A percentile compares a stretch with the other conserved stretches of the same genome.
These are phyloP conservation scores for Drosophila prolongata DNA, from an alignment of 2,888 invertebrate genomes.

Conservation along the genomic window DNA sequence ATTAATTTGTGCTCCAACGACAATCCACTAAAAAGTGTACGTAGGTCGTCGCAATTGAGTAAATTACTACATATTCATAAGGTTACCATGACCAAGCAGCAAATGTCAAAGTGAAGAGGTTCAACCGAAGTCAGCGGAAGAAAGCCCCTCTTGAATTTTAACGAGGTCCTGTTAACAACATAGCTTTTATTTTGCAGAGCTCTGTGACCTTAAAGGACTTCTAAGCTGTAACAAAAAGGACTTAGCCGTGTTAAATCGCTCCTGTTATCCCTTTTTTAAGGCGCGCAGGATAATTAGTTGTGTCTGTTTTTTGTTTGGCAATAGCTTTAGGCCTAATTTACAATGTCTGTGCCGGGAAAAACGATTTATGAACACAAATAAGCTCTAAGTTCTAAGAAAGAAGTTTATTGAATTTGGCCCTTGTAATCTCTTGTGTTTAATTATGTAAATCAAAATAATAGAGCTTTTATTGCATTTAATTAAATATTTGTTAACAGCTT, in stretches of 20 bases:
- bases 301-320: constrained; percentile 18
- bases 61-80: constrained; percentile 41
- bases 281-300: constrained; percentile 31
- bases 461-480: no score
- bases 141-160: constrained; percentile 34
- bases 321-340: neutral
- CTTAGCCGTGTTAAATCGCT: constrained; percentile 16
- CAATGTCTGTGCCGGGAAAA: neutral
- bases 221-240: constrained; percentile 27
- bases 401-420: neutral
- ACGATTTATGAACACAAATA: constrained; percentile 6
- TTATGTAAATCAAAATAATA: no score
- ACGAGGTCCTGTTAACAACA: constrained; percentile 32
- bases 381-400: constrained; percentile 9
- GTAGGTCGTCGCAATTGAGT: neutral
- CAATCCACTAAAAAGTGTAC: neutral
- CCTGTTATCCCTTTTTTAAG: constrained; percentile 32
- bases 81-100: constrained; percentile 17
- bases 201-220: constrained; percentile 2
- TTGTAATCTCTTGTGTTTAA: neutral
- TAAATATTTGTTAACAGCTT: no score
- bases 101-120: constrained; percentile 57
- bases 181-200: constrained; percentile 18
- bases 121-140: constrained; percentile 24
- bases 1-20: neutral